Evolutionary conservation across 2,888 invertebrate genomes (phyloP), one percentile per base, ranked within the genome.

Genomic region (Adineta ricciae): DNA sequence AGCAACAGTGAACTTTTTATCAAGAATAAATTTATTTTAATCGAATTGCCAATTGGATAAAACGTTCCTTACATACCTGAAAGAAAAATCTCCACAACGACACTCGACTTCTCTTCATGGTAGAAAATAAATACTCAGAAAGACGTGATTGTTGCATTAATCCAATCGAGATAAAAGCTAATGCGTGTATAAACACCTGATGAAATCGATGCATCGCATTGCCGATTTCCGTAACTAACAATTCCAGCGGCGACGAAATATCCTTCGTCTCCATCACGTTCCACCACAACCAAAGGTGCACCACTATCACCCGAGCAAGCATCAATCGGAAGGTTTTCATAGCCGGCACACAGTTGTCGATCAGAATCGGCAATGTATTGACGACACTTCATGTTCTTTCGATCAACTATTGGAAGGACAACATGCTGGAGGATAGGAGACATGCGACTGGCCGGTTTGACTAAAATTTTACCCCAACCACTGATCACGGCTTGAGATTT

Each of bases 141-240:
- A 14, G 19, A 64, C 16, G 14, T 64, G 0, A 64, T 4, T 27
- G 32, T 64, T 32, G 32, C 5, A 32, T 78, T 2, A 78, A 78
- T 78, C 78, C 78, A 78, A n/a, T 78, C 41, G 11, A 41, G 11
- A 78, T 78, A 78, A 78, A 38, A 78, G n/a, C 78, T 78, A 5
- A 78, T 38, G n/a, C 78, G 38, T n/a, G 78, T 78, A 24, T 78
- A 78, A 78, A 78, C 41, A 41, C 78, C 78, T 5, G 78, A n/a
- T 78, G 78, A 78, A 41, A 41, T n/a, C 19, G 78, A 78, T 78
- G 78, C 19, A 78, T 78, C 78, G n/a, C 78, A 78, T 78, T 78
- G 78, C 41, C 5, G 21, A 78, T 78, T 78, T 41, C 78, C 78
- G 41, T 78, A 78, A 41, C 78, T 78, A 19, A 78, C 78, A 41